A percentile compares a stretch with the other conserved stretches of the same genome.
These are phyloP conservation scores for Notothenia coriiceps DNA, from an alignment of 2,113 vertebrate genomes.

Conservation along the genomic window DNA sequence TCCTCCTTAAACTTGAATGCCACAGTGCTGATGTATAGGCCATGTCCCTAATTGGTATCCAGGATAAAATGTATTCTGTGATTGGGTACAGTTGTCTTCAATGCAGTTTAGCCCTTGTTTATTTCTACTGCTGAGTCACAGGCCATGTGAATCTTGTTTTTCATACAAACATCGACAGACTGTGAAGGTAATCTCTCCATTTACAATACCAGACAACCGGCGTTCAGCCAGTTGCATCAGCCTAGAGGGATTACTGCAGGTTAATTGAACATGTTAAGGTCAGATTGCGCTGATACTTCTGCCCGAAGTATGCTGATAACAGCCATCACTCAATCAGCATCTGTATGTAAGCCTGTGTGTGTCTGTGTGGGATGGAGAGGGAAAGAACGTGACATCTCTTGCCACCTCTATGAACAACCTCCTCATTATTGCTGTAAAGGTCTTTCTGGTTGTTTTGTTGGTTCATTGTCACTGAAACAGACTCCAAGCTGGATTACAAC, in stretches of 20 bases:
- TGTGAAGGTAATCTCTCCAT: constrained; percentile 3
- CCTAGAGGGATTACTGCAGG: constrained; percentile 36
- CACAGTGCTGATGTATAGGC: background rate
- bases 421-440: constrained; percentile 59
- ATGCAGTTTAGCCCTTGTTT: background rate
- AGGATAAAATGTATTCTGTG: too few relatives aligned
- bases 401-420: constrained; percentile 31
- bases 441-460: constrained; percentile 49
- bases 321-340: constrained; percentile 32
- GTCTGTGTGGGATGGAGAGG: constrained; percentile 8
- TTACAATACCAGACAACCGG: constrained; percentile 22
- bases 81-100: too few relatives aligned
- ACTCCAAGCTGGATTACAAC: constrained; percentile 47
- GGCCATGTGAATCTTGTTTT: background rate
- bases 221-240: constrained; percentile 30
- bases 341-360: background rate
- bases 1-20: background rate
- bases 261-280: constrained; percentile 60
- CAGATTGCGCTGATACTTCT: constrained; percentile 10
- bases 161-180: background rate
- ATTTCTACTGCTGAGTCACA: constrained; percentile 1
- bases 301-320: constrained; percentile 39
- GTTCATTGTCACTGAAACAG: constrained; percentile 46
- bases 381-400: constrained; percentile 5
- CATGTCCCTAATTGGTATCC: too few relatives aligned